Evolutionary conservation across 2,888 invertebrate species (phyloP).

Genomic region (Drosophila hawaiiensis): DNA sequence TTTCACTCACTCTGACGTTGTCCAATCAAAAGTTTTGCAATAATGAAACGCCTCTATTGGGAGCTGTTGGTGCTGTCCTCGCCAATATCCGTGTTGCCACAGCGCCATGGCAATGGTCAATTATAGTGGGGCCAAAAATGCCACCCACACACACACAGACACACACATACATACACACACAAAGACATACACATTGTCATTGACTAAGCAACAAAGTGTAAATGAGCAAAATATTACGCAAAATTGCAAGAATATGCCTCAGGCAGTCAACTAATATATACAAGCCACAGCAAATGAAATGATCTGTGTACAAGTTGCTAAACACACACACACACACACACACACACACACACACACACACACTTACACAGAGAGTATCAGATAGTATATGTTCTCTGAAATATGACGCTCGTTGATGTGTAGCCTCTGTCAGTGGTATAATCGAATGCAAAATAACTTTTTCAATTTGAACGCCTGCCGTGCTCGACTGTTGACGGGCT

Average conservation of each 20-base stretch:
- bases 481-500: constrained; percentile 38
- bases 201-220: constrained; percentile 72
- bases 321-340: neutral
- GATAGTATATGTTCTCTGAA: constrained; percentile 20
- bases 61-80: constrained; percentile 49
- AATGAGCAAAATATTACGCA: constrained; percentile 77
- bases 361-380: neutral
- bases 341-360: neutral
- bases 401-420: constrained; percentile 49
- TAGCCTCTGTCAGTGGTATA: constrained; percentile 48
- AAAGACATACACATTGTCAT: constrained; percentile 22
- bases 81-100: constrained; percentile 30
- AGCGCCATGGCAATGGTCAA: constrained; percentile 55
- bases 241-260: constrained; percentile 74
- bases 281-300: constrained; percentile 59
- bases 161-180: neutral
- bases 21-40: constrained; percentile 70
- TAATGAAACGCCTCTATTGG: constrained; percentile 69
- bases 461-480: constrained; percentile 68
- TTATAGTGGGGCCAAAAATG: constrained; percentile 34
- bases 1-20: constrained; percentile 43
- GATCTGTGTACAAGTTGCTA: constrained; percentile 41
- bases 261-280: constrained; percentile 17
- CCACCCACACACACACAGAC: neutral
- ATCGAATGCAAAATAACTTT: constrained; percentile 79